These are phyloP conservation scores for Porites evermanni DNA, from an alignment of 92 coral and sea anemone species.

Conservation along the genomic window DNA sequence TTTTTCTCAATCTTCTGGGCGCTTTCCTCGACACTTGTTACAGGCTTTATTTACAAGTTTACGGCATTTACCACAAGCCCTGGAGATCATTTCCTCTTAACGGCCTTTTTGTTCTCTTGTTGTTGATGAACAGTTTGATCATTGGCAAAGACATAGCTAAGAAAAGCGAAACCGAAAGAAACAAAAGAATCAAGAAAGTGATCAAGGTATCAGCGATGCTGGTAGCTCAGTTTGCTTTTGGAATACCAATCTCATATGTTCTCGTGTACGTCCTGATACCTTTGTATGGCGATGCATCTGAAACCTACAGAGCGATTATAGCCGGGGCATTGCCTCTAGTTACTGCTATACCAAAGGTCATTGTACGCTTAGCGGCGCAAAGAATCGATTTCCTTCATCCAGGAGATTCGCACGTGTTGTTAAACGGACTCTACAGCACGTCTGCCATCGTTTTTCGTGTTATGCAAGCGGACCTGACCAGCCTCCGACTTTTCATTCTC, in stretches of 20 bases:
- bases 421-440: slow-evolving; percentile 36
- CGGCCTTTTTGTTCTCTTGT: slow-evolving; percentile 40
- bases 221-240: slow-evolving; percentile 53
- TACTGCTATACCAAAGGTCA: slow-evolving; percentile 48
- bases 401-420: slow-evolving; percentile 53
- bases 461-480: slow-evolving; percentile 74
- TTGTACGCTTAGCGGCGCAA: slow-evolving; percentile 62
- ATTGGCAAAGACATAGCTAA: slow-evolving; percentile 40
- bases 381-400: slow-evolving; percentile 59
- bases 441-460: slow-evolving; percentile 63
- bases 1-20: slow-evolving; percentile 51
- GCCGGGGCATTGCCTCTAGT: slow-evolving; percentile 43
- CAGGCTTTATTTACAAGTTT: slow-evolving; percentile 56
- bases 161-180: background rate
- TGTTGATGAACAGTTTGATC: slow-evolving; percentile 49
- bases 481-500: slow-evolving; percentile 49
- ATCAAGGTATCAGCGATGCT: slow-evolving; percentile 35
- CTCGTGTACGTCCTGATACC: slow-evolving; percentile 3
- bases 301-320: slow-evolving; percentile 2
- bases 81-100: slow-evolving; percentile 60
- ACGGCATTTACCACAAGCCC: slow-evolving; percentile 49
- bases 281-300: background rate
- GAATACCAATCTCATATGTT: slow-evolving; percentile 24
- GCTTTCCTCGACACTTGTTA: slow-evolving; percentile 62
- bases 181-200: background rate